These are phyloP conservation scores for Cheilosia scutellata DNA, from an alignment of 2,888 invertebrate species.

Conservation along the genomic window DNA sequence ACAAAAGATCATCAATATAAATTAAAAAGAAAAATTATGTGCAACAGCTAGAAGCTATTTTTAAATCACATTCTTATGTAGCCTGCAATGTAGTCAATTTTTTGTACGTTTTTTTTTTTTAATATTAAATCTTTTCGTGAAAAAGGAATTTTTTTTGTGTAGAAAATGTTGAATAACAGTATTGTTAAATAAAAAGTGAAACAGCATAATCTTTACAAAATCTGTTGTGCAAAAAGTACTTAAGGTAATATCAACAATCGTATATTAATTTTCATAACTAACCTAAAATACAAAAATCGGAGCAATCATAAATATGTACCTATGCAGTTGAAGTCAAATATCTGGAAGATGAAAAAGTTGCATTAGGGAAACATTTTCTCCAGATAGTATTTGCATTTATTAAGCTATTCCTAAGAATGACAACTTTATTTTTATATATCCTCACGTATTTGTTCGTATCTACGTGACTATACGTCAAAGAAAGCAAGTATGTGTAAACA, in stretches of 20 bases:
- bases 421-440: conserved; percentile 58
- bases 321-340: background rate
- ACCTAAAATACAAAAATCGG: background rate
- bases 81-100: conserved; percentile 76
- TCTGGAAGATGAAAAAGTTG: background rate
- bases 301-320: background rate
- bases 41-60: conserved; percentile 84
- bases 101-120: conserved; percentile 56
- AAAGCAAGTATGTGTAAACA: conserved; percentile 39
- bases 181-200: conserved; percentile 35
- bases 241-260: conserved; percentile 35
- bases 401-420: conserved; percentile 33
- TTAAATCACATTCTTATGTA: conserved; percentile 78
- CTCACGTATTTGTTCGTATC: conserved; percentile 37
- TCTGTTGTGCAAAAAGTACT: conserved; percentile 6
- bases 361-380: too few relatives aligned
- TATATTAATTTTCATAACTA: conserved; percentile 2
- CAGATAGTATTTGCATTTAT: background rate
- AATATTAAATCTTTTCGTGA: conserved; percentile 43
- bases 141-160: conserved; percentile 5
- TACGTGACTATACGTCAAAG: background rate
- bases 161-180: conserved; percentile 40
- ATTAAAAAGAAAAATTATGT: conserved; percentile 74
- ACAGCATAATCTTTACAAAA: background rate
- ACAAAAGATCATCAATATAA: conserved; percentile 25